A percentile compares a stretch with the other conserved stretches of the same genome.
Evolutionary conservation across 2,888 invertebrate genomes (phyloP).

Genomic region (Meghimatium bilineatum): DNA sequence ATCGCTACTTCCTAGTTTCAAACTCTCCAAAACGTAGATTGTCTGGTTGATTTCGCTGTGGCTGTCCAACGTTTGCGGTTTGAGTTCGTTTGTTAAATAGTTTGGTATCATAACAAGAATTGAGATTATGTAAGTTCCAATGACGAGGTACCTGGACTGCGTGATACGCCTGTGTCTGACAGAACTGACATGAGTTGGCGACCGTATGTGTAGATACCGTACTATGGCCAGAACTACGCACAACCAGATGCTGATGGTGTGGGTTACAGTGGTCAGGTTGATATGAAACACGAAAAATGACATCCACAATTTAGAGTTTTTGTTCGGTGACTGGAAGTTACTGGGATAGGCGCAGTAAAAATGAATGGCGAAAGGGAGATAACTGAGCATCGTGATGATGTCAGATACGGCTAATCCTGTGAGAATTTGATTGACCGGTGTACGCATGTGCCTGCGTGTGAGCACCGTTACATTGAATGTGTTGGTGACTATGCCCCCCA

Average conservation of each 20-base stretch:
- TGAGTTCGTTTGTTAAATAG: conserved; percentile 83
- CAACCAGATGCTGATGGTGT: conserved; percentile 94
- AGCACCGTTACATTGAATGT: conserved; percentile 94
- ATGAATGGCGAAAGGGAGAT: conserved; percentile 91
- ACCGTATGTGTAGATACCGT: conserved; percentile 84
- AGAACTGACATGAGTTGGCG: conserved; percentile 85
- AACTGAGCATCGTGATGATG: conserved; percentile 91
- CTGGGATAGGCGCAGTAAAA: conserved; percentile 70
- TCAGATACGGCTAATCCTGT: conserved; percentile 91
- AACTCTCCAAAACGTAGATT: conserved; percentile 60
- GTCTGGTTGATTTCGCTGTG: conserved; percentile 54
- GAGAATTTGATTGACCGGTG: conserved; percentile 92
- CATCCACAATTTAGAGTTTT: conserved; percentile 76
- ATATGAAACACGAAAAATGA: conserved; percentile 84
- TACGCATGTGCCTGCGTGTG: conserved; percentile 87
- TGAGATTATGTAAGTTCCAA: conserved; percentile 90
- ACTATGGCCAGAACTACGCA: conserved; percentile 94
- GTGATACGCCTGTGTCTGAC: conserved; percentile 83
- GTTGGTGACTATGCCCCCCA: conserved; percentile 93
- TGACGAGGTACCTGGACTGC: conserved; percentile 86
- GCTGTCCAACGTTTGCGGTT: conserved; percentile 29
- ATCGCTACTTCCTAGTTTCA: conserved; percentile 62
- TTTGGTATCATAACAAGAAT: conserved; percentile 89
- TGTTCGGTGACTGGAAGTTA: conserved; percentile 56
- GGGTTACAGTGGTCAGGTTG: conserved; percentile 89